Evolutionary conservation across 2,113 vertebrate genomes (phyloP), one percentile per base, ranked within the genome.

Genomic region (Podilymbus podiceps): DNA sequence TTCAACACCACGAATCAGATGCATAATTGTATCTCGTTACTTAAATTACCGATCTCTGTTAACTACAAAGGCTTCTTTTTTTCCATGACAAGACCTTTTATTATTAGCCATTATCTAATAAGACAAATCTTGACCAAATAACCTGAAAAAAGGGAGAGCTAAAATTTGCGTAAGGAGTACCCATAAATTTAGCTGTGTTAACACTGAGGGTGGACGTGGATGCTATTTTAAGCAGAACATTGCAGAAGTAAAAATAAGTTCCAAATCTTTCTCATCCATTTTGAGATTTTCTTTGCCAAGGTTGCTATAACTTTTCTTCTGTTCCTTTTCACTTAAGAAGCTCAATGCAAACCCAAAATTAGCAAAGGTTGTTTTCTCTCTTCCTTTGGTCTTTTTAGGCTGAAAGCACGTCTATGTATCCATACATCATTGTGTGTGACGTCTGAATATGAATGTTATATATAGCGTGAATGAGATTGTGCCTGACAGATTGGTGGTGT

Each of bases 111-210:
- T 95, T 95, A 88, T 64, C 80, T 95, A 82, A 90, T 84, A 81
- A 90, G 88, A 91, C 85, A 86, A 75, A 95, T 95, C 58, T 90
- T 93, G 82, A 95, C 82, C 73, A 4, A 95, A 75, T 93, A 95
- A 95, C 84, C 58, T 88, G 68, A 68, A 88, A 67, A 95, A 75
- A 63, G 67, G 73, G 73, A 75, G 58, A 89, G 72, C 63, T 95
- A 85, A 93, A 95, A 89, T 89, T 73, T 96, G 35, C 2, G 8
- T 63, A 44, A 67, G 49, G 42, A 75, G 11, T 42, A 20, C 50
- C 46, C 47, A 85, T 95, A 95, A 95, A 92, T 93, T 82, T 58
- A 82, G 24, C 75, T 66, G 16, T 47, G 16, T 46, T 93, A 89
- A 64, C 91, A 5, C 59, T 71, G 66, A 2, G 15, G 46, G 62